Percentiles rank a stretch among this genome's conserved stretches.
Evolutionary conservation across 92 coral and sea anemone species (phyloP).

Genomic region (Pocillopora meandrina): DNA sequence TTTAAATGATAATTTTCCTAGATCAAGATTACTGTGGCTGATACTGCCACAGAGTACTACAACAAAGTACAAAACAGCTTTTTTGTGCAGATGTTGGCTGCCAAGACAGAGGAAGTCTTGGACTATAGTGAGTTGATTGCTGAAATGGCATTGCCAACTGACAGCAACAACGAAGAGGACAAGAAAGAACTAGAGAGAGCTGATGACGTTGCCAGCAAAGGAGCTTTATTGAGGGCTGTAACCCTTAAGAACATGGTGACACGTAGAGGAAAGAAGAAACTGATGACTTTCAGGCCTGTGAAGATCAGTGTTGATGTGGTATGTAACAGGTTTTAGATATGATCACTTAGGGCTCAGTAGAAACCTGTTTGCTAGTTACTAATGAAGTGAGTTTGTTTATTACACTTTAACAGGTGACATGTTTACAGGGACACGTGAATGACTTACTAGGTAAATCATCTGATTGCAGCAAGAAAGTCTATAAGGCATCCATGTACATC

Average conservation of each 20-base stretch:
- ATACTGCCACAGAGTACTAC: constrained; percentile 73
- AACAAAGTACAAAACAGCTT: constrained; percentile 68
- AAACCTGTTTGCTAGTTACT: too few species aligned
- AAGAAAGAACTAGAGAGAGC: constrained; percentile 76
- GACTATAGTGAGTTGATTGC: constrained; percentile 79
- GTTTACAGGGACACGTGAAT: constrained; percentile 72
- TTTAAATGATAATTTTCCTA: background rate
- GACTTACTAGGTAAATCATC: constrained; percentile 63
- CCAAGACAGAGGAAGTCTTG: constrained; percentile 72
- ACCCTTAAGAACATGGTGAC: constrained; percentile 68
- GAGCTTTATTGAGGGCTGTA: constrained; percentile 67
- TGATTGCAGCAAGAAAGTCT: constrained; percentile 81
- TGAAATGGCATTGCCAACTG: constrained; percentile 85
- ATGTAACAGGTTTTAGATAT: constrained; percentile 22
- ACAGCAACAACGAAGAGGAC: constrained; percentile 76
- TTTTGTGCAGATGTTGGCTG: constrained; percentile 66
- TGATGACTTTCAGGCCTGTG: constrained; percentile 78
- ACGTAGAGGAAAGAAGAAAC: constrained; percentile 74
- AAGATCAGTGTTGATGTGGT: constrained; percentile 77
- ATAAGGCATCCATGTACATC: constrained; percentile 76
- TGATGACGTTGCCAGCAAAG: constrained; percentile 62
- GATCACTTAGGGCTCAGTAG: too few species aligned
- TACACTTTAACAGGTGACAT: constrained; percentile 49
- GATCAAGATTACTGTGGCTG: constrained; percentile 72
- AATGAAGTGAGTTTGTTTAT: background rate